Base-by-base conservation (phyloP, 2,113 vertebrate species). In the Tamias sibiricus region DNA sequence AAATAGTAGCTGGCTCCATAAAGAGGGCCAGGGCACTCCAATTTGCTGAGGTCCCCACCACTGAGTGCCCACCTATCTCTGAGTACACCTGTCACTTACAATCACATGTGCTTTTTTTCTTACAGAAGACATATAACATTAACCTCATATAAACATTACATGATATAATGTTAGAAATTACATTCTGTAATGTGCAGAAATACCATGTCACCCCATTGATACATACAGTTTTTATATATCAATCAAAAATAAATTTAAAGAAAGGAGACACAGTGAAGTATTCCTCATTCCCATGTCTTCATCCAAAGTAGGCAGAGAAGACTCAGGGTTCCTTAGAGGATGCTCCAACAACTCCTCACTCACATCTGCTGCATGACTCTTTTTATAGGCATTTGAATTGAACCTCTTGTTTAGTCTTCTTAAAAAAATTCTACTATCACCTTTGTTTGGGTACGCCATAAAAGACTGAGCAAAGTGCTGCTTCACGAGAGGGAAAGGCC, bases 341-440 rank as follows among this genome's bases (percentile, higher is more conserved):
- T 66, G 47, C 4, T 59, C 54, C 76, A 68, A 12, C 8, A 10
- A 5, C 4, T 12, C 10, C 24, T 35, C 14, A 35, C 47, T 81
- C 68, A 76, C n/a, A 16, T 85, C 28, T 89, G 66, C 76, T 87
- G 30, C 30, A 85, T 72, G 57, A 30, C 16, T 42, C 66, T 59
- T 20, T 57, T 74, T 52, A 37, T 0, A 62, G 62, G n/a, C 82
- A 93, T 32, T n/a, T 79, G n/a, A 35, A 74, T 79, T 93, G 77
- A 77, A 90, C 30, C 32, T 86, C 84, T 72, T 83, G 19, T 71
- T 85, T 42, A 80, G 35, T 44, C 91, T 94, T 89, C 81, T 59
- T 42, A 30, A 96, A 86, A 30, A 96, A 91, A 79, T 49, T 74
- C 81, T 83, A 85, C 30, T 35, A 30, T 90, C 66, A 92, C 14